Evolutionary conservation across 2,113 vertebrate genomes (phyloP), one percentile per base, ranked within the genome.

Genomic region (Rousettus leschenaultii): DNA sequence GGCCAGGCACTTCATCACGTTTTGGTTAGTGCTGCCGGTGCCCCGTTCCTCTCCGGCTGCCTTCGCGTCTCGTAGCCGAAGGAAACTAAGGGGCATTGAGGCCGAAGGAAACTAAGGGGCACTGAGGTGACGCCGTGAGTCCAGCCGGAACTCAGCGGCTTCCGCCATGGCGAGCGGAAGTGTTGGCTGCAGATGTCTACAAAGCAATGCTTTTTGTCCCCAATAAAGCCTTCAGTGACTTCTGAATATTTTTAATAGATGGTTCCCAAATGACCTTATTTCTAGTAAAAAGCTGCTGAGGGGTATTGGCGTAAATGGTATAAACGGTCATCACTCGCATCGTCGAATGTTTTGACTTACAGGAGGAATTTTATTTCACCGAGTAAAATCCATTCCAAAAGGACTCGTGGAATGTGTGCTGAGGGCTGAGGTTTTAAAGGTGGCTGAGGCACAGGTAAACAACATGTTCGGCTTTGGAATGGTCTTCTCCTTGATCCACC

Each of bases 161-260:
- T 33, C 28, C 2, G 0, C 51, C 5, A 0, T 0, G 10, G n/a
- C 4, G 13, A 11, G 6, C 59, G 33, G 9, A 30, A 16, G 28
- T 7, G 1, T 6, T 26, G 30, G 48, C 18, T 68, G 43, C 30
- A 59, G 55, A 19, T 19, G 28, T 70, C 61, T 65, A 0, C 26
- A 10, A 48, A 57, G 26, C 3, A 2, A 11, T 28, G 2, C 7
- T 21, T 61, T 90, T 21, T 73, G 53, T 66, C 19, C 18, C 16
- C 40, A 68, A 0, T 8, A 6, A 18, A 66, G 83, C 68, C 75
- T 91, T 30, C 48, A 21, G 35, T 38, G 68, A 77, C 65, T 80
- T 65, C 66, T 65, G 18, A 30, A 53, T 22, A 71, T 65, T 45
- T 82, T 40, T 26, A 83, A 61, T 73, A 71, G n/a, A 5, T 45